Base-by-base conservation (phyloP, 2,113 vertebrate species). In the Mormyrus iriodes region DNA sequence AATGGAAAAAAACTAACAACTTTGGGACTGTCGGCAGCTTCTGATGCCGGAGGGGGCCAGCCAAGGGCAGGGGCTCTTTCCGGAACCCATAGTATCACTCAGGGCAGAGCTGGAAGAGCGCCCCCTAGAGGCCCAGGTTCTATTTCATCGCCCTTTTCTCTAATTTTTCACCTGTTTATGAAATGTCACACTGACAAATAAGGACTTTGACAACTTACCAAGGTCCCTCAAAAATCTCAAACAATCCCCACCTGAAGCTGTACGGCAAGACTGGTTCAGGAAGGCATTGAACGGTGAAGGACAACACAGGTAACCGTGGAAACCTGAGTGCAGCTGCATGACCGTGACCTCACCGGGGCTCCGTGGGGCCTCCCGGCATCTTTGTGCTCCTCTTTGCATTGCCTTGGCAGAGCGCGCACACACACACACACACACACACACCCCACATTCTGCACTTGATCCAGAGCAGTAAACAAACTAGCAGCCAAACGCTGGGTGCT, bases 31-130 rank as follows among this genome's bases (percentile, higher is more conserved):
- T 94, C 93, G 91, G 88, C 92, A 90, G 91, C 91, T 92, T 92
- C 94, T 95, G 94, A 94, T 94, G 94, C 92, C 91, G 92, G 90
- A 92, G 93, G 92, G 91, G 91, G 90, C 92, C 79, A 83, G 42
- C 39, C 15, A 7, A 90, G 19, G 21, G 92, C 89, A 85, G 86
- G 92, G 91, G 27, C 31, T 76, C 13, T 76, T 76, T 76, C 15
- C 15, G 8, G 35, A 31, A 76, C 76, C 69, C 91, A 91, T 65
- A 39, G 88, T 90, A 31, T 91, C 93, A 89, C n/a, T 88, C n/a
- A 90, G 79, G 92, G 92, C 89, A 13, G 1, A 92, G 92, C 91
- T 91, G 87, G 8, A 85, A 91, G 90, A 91, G 90, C 88, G 89
- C 82, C 87, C 91, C 42, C 27, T 52, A 91, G 90, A 19, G 58